Conservation (phyloP, 2,888 invertebrate species). For the Saturnia japonica region DNA sequence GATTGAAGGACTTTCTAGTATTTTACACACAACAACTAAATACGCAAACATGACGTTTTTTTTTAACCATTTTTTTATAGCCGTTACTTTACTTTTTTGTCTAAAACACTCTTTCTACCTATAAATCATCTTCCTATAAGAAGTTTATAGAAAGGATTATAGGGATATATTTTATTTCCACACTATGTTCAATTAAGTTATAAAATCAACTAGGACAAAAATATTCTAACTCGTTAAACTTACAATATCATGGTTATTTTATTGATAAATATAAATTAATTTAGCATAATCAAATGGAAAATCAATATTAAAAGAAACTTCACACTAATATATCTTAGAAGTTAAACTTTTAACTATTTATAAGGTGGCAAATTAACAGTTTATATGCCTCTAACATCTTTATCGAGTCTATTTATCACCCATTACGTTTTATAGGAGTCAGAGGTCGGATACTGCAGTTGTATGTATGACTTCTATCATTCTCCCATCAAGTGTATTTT, state of each 20-base stretch:
- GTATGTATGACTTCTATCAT: constrained; percentile 1
- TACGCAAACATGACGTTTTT: too few species aligned
- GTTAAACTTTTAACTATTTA: neutral
- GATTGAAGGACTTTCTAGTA: neutral
- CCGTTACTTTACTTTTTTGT: neutral
- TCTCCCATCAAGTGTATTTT: neutral
- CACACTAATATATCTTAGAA: neutral
- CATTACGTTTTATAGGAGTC: constrained; percentile 23
- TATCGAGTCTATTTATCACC: constrained; percentile 18
- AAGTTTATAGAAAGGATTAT: too few species aligned
- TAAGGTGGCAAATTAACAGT: constrained; percentile 20
- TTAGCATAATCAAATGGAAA: constrained; percentile 9
- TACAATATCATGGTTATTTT: neutral
- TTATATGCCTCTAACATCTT: constrained; percentile 20
- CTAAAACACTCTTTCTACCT: too few species aligned
- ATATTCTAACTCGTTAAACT: neutral
- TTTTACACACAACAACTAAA: neutral
- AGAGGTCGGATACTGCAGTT: constrained; percentile 16
- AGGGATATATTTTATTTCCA: neutral
- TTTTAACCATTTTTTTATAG: neutral
- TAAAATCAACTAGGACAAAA: neutral
- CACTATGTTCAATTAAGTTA: neutral
- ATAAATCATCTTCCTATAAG: too few species aligned
- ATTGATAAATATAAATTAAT: neutral
- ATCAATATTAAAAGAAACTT: constrained; percentile 10